These are phyloP conservation scores for Bugula neritina DNA, from an alignment of 2,888 invertebrate genomes.

Conservation along the genomic window DNA sequence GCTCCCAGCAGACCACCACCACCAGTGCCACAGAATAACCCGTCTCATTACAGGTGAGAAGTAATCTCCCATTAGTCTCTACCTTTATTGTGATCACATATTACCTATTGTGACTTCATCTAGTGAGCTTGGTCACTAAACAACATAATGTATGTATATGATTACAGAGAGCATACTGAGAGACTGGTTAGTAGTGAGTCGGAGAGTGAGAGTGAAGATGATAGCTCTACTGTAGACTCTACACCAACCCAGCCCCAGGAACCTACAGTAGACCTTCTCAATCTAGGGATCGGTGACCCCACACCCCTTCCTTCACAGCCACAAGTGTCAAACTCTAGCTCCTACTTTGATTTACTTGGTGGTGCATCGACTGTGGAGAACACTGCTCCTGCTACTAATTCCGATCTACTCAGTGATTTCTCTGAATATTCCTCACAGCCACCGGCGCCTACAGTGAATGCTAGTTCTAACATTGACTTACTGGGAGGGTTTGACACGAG, in stretches of 20 bases:
- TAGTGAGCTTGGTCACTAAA: too few relatives aligned
- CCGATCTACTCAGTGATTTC: not conserved
- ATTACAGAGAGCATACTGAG: slow-evolving; percentile 17
- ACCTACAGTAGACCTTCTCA: not conserved
- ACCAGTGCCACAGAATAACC: not conserved
- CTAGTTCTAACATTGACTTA: not conserved
- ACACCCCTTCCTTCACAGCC: not conserved
- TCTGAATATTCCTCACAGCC: not conserved
- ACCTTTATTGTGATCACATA: too few relatives aligned
- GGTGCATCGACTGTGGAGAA: not conserved
- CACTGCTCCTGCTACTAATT: not conserved
- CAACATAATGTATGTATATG: too few relatives aligned
- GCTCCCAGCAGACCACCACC: slow-evolving; percentile 9
- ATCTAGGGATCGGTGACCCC: not conserved
- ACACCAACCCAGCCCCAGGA: not conserved
- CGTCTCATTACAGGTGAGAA: slow-evolving; percentile 1
- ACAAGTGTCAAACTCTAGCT: not conserved
- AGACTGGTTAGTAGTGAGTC: slow-evolving; percentile 21
- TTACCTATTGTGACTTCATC: too few relatives aligned
- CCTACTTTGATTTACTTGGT: slow-evolving; percentile 11
- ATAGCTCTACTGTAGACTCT: not conserved
- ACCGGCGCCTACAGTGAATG: not conserved
- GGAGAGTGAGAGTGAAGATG: slow-evolving; percentile 17
- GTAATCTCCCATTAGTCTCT: too few relatives aligned
- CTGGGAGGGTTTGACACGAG: slow-evolving; percentile 10